Evolutionary conservation across 2,888 invertebrate genomes (phyloP).

Genomic region (Carabus problematicus): DNA sequence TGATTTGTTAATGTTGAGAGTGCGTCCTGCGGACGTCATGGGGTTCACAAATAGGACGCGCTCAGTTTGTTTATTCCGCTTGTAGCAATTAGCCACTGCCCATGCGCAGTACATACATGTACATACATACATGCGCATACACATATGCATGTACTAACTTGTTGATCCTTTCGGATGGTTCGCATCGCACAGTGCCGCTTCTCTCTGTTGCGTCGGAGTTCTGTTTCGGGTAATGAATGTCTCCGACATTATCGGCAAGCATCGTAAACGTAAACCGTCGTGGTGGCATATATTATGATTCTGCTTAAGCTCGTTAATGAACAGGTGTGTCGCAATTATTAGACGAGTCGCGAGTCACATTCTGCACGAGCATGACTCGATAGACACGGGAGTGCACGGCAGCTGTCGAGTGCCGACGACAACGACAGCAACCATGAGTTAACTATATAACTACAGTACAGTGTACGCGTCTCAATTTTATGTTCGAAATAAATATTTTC

Average conservation of each 20-base stretch:
- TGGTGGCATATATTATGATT: slow-evolving; percentile 8
- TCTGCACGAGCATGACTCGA: background rate
- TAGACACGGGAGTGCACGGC: background rate
- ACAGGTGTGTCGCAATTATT: slow-evolving; percentile 18
- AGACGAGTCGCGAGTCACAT: slow-evolving; percentile 5
- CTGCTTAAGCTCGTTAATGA: slow-evolving; percentile 10
- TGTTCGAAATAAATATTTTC: slow-evolving; percentile 30
- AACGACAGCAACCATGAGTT: background rate
- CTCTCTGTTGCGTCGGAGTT: background rate
- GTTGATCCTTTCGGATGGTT: background rate
- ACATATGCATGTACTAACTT: background rate
- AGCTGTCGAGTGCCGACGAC: background rate
- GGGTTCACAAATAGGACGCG: slow-evolving; percentile 11
- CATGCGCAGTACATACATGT: background rate
- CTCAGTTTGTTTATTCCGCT: slow-evolving; percentile 4
- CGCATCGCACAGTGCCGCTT: background rate
- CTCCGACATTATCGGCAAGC: slow-evolving; percentile 7
- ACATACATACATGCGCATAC: background rate
- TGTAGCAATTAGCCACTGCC: background rate
- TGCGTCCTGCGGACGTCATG: slow-evolving; percentile 21
- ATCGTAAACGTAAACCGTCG: slow-evolving; percentile 10
- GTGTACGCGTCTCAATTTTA: slow-evolving; percentile 13
- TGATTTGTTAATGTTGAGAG: slow-evolving; percentile 33
- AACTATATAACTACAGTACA: background rate
- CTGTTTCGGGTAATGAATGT: slow-evolving; percentile 7